Base-by-base conservation (phyloP, 2,797 vertebrate genomes). In the Cheirogaleus major region DNA sequence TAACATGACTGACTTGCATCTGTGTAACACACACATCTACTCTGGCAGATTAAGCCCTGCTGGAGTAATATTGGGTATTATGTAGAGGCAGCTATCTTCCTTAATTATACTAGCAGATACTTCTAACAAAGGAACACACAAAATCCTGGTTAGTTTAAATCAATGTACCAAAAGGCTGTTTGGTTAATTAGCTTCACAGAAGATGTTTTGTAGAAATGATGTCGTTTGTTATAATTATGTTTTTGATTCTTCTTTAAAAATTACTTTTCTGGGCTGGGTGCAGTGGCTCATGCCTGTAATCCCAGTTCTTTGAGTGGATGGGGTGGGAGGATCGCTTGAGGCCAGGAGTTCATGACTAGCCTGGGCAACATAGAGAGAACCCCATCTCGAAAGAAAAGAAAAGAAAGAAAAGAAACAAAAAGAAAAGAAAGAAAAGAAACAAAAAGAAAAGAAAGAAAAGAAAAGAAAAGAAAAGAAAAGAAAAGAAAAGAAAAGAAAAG, bases 191-290 rank as follows among this genome's bases (percentile, higher is more conserved):
- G 76, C 35, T 63, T 92, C 82, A 86, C 8, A 93, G 61, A 94
- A 93, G 89, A 76, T 67, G 20, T 76, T 83, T 63, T 72, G 4
- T 61, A 93, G 73, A 82, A 95, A 95, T 75, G 32, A 88, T 83
- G 55, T 48, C 45, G 85, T 30, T 75, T 87, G 4, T 91, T 90
- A 63, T 80, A 93, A 69, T 65, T 75, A 93, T 63, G 38, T 67
- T 45, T 97, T 92, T 94, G 57, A 89, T 41, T 89, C 22, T 69
- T 83, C 55, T 48, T 80, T 48, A 76, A 95, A 89, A 79, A 65
- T 35, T 63, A 75, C 45, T 87, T 80, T 93, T 89, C 78, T 59
- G 45, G 35, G 32, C 63, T 65, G 15, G 63, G 63, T 65, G 7
- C 32, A 32, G 32, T 35, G n/a, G 32, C 17, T 65, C 32, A n/a